These are phyloP conservation scores for Monopis laevigella DNA, from an alignment of 2,888 invertebrate genomes.

Conservation along the genomic window DNA sequence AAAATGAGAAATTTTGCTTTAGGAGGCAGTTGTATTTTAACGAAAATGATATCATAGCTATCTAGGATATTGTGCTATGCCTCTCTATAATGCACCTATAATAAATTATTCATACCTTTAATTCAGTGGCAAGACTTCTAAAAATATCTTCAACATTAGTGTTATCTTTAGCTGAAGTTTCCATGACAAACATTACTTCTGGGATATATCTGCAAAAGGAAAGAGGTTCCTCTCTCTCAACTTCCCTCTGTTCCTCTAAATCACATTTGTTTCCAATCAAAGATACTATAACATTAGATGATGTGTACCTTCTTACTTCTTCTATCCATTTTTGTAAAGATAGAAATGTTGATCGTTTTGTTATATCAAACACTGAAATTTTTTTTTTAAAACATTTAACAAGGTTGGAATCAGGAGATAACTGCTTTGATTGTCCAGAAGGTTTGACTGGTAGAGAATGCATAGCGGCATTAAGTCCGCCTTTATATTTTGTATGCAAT, in stretches of 20 bases:
- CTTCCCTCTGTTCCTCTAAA: conserved; percentile 80
- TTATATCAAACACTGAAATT: conserved; percentile 89
- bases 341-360: conserved; percentile 90
- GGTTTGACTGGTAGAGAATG: no score
- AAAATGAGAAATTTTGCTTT: no score
- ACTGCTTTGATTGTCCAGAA: no score
- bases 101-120: conserved; percentile 76
- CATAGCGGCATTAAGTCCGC: no score
- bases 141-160: conserved; percentile 92
- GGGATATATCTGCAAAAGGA: conserved; percentile 87
- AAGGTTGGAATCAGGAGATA: no score
- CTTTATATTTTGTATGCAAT: no score
- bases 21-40: no score
- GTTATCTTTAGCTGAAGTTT: conserved; percentile 92
- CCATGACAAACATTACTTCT: conserved; percentile 86
- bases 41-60: no score
- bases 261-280: conserved; percentile 95
- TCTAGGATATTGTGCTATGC: no score
- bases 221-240: conserved; percentile 87
- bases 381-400: no score
- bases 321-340: conserved; percentile 96
- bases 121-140: conserved; percentile 83
- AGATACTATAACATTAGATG: conserved; percentile 89
- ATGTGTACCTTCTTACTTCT: conserved; percentile 93
- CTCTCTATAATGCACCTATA: no score